phyloP scores from a whole-genome alignment of 2,888 invertebrate genomes.

The Diaprepes abbreviatus region DNA sequence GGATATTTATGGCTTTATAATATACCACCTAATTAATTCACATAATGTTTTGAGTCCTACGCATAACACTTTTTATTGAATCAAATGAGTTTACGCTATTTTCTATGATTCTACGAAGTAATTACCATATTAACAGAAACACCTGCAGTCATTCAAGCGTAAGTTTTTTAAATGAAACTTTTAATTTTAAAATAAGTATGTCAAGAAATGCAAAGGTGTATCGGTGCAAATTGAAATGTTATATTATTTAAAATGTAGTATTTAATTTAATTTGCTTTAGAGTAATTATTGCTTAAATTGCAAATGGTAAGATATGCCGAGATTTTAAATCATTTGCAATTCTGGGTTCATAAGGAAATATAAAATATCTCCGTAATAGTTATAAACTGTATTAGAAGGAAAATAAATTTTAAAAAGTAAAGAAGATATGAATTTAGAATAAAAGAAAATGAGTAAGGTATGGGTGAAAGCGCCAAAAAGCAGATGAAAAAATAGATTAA shows the following conservation, averaged over 20 bases:
- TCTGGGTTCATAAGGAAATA: no score
- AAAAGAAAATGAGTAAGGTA: no score
- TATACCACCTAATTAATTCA: constrained; percentile 19
- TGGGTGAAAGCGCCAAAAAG: no score
- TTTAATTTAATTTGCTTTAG: constrained; percentile 8
- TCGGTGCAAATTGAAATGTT: constrained; percentile 6
- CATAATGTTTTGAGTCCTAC: constrained; percentile 7
- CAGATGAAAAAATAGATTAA: no score
- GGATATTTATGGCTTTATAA: constrained; percentile 8
- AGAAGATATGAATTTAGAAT: no score
- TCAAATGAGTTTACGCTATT: constrained; percentile 16
- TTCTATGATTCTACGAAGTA: constrained; percentile 47
- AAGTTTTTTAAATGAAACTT: constrained; percentile 35
- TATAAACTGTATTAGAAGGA: no score
- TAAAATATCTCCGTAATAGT: no score
- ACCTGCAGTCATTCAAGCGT: constrained; percentile 55
- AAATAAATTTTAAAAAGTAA: no score
- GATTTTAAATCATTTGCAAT: no score
- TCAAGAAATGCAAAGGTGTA: constrained; percentile 10
- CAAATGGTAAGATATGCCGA: no score
- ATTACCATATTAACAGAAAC: constrained; percentile 56
- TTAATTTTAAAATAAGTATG: constrained; percentile 30
- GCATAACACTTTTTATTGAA: constrained; percentile 8
- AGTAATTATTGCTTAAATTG: constrained; percentile 11
- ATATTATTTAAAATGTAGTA: background rate